phyloP scores from a whole-genome alignment of 2,888 invertebrate genomes.

The Lycaena phlaeas region DNA sequence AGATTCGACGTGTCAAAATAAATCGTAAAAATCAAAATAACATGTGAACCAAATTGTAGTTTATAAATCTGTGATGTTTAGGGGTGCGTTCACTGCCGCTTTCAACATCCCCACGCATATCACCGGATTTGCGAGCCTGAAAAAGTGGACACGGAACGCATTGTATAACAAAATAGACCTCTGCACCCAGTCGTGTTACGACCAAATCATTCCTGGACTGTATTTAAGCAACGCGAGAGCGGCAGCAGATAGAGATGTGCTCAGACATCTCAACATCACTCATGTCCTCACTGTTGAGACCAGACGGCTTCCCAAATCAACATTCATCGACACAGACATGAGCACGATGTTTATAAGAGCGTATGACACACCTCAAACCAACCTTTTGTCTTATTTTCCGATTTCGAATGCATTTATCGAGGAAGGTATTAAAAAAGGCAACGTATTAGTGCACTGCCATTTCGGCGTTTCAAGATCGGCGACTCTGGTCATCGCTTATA shows the following conservation, averaged over 20 bases:
- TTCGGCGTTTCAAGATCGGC: conserved; percentile 96
- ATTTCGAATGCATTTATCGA: conserved; percentile 62
- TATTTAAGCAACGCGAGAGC: conserved; percentile 61
- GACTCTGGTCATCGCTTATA: conserved; percentile 94
- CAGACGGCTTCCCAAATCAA: conserved; percentile 47
- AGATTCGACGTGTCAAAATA: background rate
- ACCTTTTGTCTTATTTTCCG: conserved; percentile 61
- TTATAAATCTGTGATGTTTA: conserved; percentile 58
- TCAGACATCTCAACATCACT: conserved; percentile 52
- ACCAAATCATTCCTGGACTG: conserved; percentile 48
- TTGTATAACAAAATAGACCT: conserved; percentile 54
- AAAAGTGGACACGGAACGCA: conserved; percentile 48
- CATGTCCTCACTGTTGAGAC: conserved; percentile 65
- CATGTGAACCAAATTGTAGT: conserved; percentile 25
- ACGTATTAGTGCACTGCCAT: conserved; percentile 94
- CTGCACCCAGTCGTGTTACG: conserved; percentile 55
- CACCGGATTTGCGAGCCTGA: conserved; percentile 42
- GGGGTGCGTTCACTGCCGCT: conserved; percentile 44
- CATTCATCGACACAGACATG: conserved; percentile 46
- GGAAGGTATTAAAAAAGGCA: conserved; percentile 74
- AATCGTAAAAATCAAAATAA: conserved; percentile 11
- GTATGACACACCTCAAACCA: conserved; percentile 54
- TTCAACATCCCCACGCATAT: conserved; percentile 49
- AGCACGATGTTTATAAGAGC: conserved; percentile 62
- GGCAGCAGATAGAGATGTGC: conserved; percentile 44